Evolutionary conservation across 2,797 vertebrate species (phyloP).

Genomic region (Vultur gryphus): DNA sequence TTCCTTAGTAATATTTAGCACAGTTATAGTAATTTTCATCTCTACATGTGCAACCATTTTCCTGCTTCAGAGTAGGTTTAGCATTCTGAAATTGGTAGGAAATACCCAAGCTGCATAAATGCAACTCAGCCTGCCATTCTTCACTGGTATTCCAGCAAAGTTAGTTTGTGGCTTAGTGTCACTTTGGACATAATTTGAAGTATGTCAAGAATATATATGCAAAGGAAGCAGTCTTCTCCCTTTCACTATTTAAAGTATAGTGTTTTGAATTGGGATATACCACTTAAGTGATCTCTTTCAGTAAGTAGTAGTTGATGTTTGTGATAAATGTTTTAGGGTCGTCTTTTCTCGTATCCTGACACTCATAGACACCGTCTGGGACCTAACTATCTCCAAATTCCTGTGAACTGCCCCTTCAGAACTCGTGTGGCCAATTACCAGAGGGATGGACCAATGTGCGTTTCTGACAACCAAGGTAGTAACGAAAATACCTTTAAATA

Average conservation of each 20-base stretch:
- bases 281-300: background rate
- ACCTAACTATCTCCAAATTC: slow-evolving; percentile 92
- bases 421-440: slow-evolving; percentile 90
- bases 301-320: background rate
- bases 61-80: background rate
- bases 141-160: background rate
- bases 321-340: slow-evolving; percentile 74
- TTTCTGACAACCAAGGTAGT: slow-evolving; percentile 89
- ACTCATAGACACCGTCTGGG: slow-evolving; percentile 94
- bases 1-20: background rate
- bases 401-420: slow-evolving; percentile 92
- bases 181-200: background rate
- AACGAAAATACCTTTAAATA: background rate
- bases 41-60: background rate
- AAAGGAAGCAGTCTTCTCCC: background rate
- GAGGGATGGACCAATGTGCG: slow-evolving; percentile 93
- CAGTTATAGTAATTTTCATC: fast-evolving
- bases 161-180: background rate
- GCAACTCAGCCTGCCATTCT: background rate
- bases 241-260: background rate
- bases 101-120: background rate
- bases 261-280: background rate
- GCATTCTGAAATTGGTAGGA: background rate
- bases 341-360: slow-evolving; percentile 93
- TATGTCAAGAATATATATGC: background rate